These are phyloP conservation scores for Mobula hypostoma DNA, from an alignment of 2,113 vertebrate genomes.

Conservation along the genomic window DNA sequence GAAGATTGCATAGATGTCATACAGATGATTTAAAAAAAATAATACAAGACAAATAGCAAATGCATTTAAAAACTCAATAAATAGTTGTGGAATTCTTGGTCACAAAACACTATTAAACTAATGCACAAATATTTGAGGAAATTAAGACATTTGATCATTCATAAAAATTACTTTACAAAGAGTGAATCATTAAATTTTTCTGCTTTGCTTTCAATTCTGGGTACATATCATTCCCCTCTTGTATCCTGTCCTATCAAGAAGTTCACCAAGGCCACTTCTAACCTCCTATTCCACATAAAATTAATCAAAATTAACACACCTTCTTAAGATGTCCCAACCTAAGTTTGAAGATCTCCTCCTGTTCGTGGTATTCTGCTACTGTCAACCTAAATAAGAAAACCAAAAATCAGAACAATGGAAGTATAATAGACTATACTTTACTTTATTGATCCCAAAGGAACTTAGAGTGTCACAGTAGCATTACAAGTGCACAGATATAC, in stretches of 20 bases:
- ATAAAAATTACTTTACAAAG: not conserved
- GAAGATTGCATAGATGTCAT: not conserved
- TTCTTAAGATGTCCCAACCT: constrained; percentile 97
- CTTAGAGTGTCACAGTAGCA: too few relatives aligned
- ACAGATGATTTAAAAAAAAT: not conserved
- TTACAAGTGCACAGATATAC: too few relatives aligned
- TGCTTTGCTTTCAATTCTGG: not conserved
- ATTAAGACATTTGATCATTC: not conserved
- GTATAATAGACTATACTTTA: not conserved
- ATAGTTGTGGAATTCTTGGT: not conserved
- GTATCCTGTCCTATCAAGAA: not conserved
- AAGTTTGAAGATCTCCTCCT: constrained; percentile 99
- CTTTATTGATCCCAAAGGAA: too few relatives aligned
- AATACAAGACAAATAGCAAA: not conserved
- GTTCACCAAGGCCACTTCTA: not conserved
- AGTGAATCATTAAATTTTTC: not conserved
- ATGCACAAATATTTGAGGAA: not conserved
- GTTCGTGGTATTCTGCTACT: constrained; percentile 95
- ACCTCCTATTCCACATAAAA: not conserved
- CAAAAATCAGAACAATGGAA: constrained; percentile 38
- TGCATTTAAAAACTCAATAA: not conserved
- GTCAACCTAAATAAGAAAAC: constrained; percentile 71
- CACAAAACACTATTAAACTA: not conserved
- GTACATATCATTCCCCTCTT: not conserved
- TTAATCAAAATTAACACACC: constrained; percentile 57